Evolutionary conservation across 2,888 invertebrate species (phyloP).

Genomic region (Panopea generosa): DNA sequence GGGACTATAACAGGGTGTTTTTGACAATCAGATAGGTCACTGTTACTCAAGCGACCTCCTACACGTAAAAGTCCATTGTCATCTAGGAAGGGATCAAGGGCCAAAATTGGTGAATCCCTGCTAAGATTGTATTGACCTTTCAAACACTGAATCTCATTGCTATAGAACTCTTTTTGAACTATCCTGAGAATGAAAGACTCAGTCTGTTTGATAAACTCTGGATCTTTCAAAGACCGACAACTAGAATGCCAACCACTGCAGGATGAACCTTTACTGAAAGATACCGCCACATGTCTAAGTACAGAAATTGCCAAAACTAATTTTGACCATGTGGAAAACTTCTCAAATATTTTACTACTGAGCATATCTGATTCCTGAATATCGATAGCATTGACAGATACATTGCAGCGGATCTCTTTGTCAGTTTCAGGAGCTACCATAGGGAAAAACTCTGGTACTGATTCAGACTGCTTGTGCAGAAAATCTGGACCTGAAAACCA

Average conservation of each 20-base stretch:
- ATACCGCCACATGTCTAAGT: conserved; percentile 18
- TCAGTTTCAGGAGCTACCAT: conserved; percentile 27
- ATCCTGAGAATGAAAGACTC: conserved; percentile 24
- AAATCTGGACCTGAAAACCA: not conserved
- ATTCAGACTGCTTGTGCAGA: not conserved
- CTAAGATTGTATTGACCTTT: not conserved
- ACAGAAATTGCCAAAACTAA: conserved; percentile 11
- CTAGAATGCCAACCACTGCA: conserved; percentile 32
- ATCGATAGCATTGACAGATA: conserved; percentile 17
- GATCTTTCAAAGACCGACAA: not conserved
- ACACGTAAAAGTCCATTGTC: conserved; percentile 45
- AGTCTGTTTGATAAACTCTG: not conserved
- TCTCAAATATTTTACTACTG: conserved; percentile 8
- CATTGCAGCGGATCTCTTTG: conserved; percentile 27
- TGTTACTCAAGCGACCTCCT: conserved; percentile 36
- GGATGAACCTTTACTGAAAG: conserved; percentile 2
- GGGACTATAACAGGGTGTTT: conserved; percentile 46
- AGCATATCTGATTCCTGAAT: not conserved
- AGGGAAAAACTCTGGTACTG: not conserved
- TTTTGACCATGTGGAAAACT: conserved; percentile 35
- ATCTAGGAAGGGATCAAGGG: conserved; percentile 42
- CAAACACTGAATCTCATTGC: conserved; percentile 20
- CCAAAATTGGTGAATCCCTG: conserved; percentile 21
- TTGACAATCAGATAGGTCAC: not conserved
- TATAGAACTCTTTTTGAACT: conserved; percentile 26